Evolutionary conservation across 2,888 invertebrate species (phyloP).

Genomic region (Yponomeuta sedellus): DNA sequence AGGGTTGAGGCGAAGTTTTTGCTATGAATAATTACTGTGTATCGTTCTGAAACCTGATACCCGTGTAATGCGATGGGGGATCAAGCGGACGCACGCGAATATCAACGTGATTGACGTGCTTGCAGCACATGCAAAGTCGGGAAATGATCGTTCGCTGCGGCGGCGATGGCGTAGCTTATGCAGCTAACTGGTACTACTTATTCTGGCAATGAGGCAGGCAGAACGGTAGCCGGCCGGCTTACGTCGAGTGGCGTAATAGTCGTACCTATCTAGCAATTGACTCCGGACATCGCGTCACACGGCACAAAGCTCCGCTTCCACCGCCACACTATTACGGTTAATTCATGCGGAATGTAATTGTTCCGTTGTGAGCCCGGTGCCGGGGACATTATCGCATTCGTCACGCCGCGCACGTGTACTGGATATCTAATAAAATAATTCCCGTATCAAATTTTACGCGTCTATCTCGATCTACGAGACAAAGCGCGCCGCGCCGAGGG

Average conservation of each 20-base stretch:
- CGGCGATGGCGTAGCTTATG: neutral
- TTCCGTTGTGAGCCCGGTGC: constrained; percentile 52
- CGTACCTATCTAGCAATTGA: constrained; percentile 51
- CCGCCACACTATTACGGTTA: constrained; percentile 59
- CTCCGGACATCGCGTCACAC: constrained; percentile 39
- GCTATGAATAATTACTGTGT: constrained; percentile 11
- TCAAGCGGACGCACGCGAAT: constrained; percentile 48
- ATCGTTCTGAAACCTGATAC: constrained; percentile 43
- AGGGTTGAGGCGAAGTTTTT: neutral
- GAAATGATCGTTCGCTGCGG: constrained; percentile 13
- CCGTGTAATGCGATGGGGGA: constrained; percentile 40
- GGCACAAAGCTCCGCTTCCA: constrained; percentile 55
- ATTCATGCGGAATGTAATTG: constrained; percentile 73
- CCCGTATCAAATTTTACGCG: constrained; percentile 75
- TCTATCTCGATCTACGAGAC: constrained; percentile 73
- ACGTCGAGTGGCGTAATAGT: constrained; percentile 8
- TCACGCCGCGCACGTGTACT: constrained; percentile 73
- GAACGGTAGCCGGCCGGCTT: neutral
- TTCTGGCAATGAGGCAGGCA: neutral
- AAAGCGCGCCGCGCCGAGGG: constrained; percentile 57
- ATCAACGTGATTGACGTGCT: constrained; percentile 17
- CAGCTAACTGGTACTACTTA: too few species aligned
- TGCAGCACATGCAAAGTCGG: constrained; percentile 11
- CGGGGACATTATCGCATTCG: constrained; percentile 71
- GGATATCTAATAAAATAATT: constrained; percentile 74